Percentiles rank a stretch among this genome's conserved stretches.
Conservation (phyloP, 2,888 invertebrate species). For the Noctua pronuba region DNA sequence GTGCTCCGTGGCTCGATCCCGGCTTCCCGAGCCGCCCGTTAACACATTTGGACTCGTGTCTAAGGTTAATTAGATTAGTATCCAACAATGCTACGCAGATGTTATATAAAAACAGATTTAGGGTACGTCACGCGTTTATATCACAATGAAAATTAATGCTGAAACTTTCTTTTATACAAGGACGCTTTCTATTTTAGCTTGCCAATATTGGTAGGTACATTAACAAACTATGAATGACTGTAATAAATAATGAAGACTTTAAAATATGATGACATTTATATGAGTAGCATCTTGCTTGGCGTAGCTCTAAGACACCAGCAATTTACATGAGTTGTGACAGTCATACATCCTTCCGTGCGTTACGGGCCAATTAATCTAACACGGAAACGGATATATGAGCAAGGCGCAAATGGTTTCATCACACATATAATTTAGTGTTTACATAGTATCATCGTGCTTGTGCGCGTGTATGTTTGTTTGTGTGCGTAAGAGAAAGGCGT, state of each 20-base stretch:
- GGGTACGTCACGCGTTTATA: constrained; percentile 58
- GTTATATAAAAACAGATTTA: constrained; percentile 80
- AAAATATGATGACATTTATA: constrained; percentile 40
- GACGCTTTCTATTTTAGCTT: constrained; percentile 9
- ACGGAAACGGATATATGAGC: constrained; percentile 88
- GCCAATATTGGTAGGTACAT: neutral
- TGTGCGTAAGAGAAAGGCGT: constrained; percentile 58
- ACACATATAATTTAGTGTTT: constrained; percentile 80
- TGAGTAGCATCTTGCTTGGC: constrained; percentile 44
- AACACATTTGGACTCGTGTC: constrained; percentile 90
- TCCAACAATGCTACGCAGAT: constrained; percentile 83
- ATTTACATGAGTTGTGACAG: constrained; percentile 88
- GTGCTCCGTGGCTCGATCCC: constrained; percentile 65
- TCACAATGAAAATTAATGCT: constrained; percentile 58
- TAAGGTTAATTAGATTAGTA: constrained; percentile 90
- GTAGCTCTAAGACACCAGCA: constrained; percentile 74
- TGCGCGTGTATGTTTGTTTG: constrained; percentile 49
- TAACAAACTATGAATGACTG: neutral
- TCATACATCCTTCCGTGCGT: constrained; percentile 88
- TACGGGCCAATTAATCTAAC: constrained; percentile 89
- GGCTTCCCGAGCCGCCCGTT: constrained; percentile 85
- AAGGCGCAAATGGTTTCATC: constrained; percentile 86
- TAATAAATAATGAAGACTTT: constrained; percentile 28
- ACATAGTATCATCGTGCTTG: constrained; percentile 26
- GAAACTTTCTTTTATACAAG: constrained; percentile 21